A percentile compares a stretch with the other conserved stretches of the same genome.
These are phyloP conservation scores for Gasterosteus nipponicus DNA, from an alignment of 2,113 vertebrate species.

Conservation along the genomic window DNA sequence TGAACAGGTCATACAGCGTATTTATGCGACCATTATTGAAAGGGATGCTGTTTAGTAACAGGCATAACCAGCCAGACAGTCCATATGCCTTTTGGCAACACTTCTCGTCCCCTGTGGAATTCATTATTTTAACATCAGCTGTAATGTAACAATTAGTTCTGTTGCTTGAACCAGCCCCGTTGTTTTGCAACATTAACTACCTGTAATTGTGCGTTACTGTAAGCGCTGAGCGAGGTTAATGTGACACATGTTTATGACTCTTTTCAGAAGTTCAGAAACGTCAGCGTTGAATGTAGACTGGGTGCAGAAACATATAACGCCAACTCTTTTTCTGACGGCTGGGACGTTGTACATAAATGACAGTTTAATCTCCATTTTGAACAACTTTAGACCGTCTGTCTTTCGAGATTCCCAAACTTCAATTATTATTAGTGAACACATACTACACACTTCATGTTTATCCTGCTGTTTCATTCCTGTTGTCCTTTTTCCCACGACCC, in stretches of 20 bases:
- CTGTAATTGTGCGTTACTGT: background rate
- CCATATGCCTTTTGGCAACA: too few species aligned
- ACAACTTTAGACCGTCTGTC: background rate
- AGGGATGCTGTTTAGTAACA: too few species aligned
- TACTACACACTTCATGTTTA: constrained; percentile 51
- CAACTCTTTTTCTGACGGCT: background rate
- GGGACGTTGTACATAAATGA: background rate
- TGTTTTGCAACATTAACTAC: background rate
- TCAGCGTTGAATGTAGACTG: background rate
- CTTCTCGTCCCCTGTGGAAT: too few species aligned
- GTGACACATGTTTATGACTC: background rate
- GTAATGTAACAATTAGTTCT: background rate
- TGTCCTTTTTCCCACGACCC: constrained; percentile 12
- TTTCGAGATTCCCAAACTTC: background rate
- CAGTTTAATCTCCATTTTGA: background rate
- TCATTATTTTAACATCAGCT: background rate
- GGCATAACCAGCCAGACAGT: too few species aligned
- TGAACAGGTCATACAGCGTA: background rate
- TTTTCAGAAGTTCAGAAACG: background rate
- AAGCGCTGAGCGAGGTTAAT: background rate
- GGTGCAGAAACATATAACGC: background rate
- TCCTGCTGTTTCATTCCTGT: constrained; percentile 46
- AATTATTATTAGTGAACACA: background rate
- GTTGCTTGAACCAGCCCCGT: background rate
- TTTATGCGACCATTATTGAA: background rate